Percentiles rank a stretch among this genome's conserved stretches.
Evolutionary conservation across 2,113 vertebrate species (phyloP).

Genomic region (Mobula hypostoma): DNA sequence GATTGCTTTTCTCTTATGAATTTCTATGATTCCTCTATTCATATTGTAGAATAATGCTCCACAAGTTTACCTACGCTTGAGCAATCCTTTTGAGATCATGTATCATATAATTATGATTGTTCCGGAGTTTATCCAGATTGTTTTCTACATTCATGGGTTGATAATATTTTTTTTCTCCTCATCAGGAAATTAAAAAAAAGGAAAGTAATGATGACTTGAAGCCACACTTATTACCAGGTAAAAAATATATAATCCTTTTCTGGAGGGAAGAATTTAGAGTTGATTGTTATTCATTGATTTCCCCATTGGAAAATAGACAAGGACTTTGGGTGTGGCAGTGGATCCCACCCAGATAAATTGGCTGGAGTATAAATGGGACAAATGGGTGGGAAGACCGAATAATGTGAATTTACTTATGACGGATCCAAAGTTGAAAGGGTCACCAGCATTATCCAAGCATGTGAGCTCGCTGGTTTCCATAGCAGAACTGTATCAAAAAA

Average conservation of each 20-base stretch:
- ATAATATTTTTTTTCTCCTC: neutral
- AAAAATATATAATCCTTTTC: constrained; percentile 19
- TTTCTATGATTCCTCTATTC: neutral
- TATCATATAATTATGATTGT: neutral
- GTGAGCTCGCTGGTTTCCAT: neutral
- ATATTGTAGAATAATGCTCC: neutral
- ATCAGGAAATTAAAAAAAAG: constrained; percentile 69
- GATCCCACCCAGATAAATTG: neutral
- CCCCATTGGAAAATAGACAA: neutral
- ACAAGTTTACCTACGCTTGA: neutral
- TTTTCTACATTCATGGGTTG: neutral
- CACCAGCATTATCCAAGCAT: neutral
- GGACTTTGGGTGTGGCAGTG: neutral
- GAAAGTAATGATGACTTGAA: constrained; percentile 63
- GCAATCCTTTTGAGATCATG: neutral
- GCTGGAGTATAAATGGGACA: neutral
- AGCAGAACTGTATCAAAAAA: neutral
- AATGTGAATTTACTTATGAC: neutral
- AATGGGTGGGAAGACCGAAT: neutral
- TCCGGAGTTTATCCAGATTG: neutral
- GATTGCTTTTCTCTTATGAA: no score
- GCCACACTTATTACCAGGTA: constrained; percentile 73
- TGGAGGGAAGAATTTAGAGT: neutral
- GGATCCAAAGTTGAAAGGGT: neutral
- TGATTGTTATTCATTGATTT: neutral